Percentiles rank a stretch among this genome's conserved stretches.
Evolutionary conservation across 1,140 invertebrate genomes (phyloP).

Genomic region (Drosophila watanabei): DNA sequence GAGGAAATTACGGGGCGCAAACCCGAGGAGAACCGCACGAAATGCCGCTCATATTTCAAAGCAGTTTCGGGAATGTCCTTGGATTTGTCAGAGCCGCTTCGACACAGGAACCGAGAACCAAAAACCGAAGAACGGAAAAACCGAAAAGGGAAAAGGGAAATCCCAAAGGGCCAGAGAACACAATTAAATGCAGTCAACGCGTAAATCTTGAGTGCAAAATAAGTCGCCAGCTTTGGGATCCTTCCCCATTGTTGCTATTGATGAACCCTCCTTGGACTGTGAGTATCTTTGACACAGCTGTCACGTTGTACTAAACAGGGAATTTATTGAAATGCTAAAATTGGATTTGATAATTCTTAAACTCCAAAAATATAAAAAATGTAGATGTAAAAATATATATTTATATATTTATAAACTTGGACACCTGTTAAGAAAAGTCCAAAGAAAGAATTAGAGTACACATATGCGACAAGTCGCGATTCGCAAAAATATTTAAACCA

Average conservation of each 20-base stretch:
- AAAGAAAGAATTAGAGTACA: neutral
- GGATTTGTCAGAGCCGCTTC: slow-evolving; percentile 30
- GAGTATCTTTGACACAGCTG: neutral
- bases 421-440: too few relatives aligned
- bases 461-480: neutral
- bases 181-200: slow-evolving; percentile 50
- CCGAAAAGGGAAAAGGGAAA: neutral
- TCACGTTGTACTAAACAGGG: neutral
- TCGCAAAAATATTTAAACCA: neutral
- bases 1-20: slow-evolving; percentile 4
- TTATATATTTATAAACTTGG: too few relatives aligned
- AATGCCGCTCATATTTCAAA: slow-evolving; percentile 75
- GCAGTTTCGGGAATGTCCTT: slow-evolving; percentile 55
- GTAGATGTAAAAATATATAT: too few relatives aligned
- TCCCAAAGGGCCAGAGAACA: neutral
- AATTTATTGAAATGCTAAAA: neutral
- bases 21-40: slow-evolving; percentile 49
- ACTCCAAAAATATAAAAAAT: too few relatives aligned
- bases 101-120: slow-evolving; percentile 3
- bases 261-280: slow-evolving; percentile 1
- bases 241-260: slow-evolving; percentile 17
- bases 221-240: slow-evolving; percentile 27
- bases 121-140: neutral
- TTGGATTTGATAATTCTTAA: too few relatives aligned
- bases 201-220: slow-evolving; percentile 37